Base-by-base conservation (phyloP, 2,888 invertebrate species). In the Amphipyra berbera region DNA sequence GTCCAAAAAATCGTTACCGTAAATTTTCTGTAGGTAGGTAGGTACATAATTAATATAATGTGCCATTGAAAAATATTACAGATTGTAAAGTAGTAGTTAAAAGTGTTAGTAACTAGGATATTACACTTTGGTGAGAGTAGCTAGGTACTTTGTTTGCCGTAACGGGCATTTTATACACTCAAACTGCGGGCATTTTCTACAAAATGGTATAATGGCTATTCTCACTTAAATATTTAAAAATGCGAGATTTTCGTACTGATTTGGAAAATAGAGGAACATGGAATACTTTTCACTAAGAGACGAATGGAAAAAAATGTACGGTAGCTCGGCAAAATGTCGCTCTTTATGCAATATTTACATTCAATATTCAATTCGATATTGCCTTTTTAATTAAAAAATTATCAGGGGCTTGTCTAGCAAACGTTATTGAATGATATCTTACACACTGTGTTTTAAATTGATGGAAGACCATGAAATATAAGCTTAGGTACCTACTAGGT, bases 91-190 rank as follows among this genome's bases (percentile, higher is more conserved):
- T 47, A 54, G 42, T 71, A 54, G 59, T 65, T 41, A 53, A 70
- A 68, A 65, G 59, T 71, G 66, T 60, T 71, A 65, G 72, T 41
- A 64, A 54, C 38, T 54, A 33, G 35, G 46, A 27, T 53, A 65
- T 71, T 71, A 71, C 72, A 44, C 54, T 65, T 40, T 47, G 44
- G 37, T 60, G 66, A 42, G 33, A 72, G 65, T 54, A 54, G 45
- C 41, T 35, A 8, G 53, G 54, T 65, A 55, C 59, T 71, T 59
- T 55, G 54, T 71, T 69, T 44, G 54, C 47, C 47, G 42, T 65
- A 71, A 71, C 55, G 66, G 44, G 46, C 66, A 41, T 52, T 69
- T 72, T 72, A 65, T 65, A 60, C 41, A 72, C 47, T 65, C 50
- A 71, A 69, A 65, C 46, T 65, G 60, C 59, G 50, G 15, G 55